Evolutionary conservation across 2,888 invertebrate species (phyloP).

Genomic region (Rhogogaster chlorosoma): DNA sequence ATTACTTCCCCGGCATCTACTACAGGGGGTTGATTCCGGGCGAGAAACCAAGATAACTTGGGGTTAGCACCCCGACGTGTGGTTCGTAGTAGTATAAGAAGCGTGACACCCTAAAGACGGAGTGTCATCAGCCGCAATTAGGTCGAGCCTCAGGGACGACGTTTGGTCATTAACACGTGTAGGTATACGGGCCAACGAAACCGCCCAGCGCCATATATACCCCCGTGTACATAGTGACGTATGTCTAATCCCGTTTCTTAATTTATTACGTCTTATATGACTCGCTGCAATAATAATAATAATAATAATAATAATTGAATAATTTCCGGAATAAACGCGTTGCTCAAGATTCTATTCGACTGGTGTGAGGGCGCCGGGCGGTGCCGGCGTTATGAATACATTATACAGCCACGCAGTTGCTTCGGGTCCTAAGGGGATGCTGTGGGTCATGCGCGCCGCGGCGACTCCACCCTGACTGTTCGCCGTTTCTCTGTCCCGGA

Average conservation of each 20-base stretch:
- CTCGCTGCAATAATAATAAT: no score
- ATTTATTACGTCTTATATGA: slow-evolving; percentile 26
- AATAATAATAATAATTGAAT: no score
- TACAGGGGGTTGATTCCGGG: not conserved
- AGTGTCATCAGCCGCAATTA: slow-evolving; percentile 74
- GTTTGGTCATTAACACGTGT: slow-evolving; percentile 51
- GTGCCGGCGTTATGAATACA: slow-evolving; percentile 75
- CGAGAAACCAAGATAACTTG: not conserved
- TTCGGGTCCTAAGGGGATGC: slow-evolving; percentile 70
- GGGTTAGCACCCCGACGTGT: not conserved
- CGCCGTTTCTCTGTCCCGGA: slow-evolving; percentile 52
- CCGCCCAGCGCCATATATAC: not conserved
- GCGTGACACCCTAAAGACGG: slow-evolving; percentile 62
- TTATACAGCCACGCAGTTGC: slow-evolving; percentile 55
- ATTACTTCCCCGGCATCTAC: not conserved
- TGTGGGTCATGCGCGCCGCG: slow-evolving; percentile 74
- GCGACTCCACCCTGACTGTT: slow-evolving; percentile 73
- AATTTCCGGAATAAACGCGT: not conserved
- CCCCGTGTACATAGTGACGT: not conserved
- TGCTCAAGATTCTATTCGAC: not conserved
- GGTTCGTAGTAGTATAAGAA: slow-evolving; percentile 24
- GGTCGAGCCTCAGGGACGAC: slow-evolving; percentile 54
- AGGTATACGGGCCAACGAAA: not conserved
- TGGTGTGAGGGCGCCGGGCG: slow-evolving; percentile 48
- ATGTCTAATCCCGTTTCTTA: slow-evolving; percentile 6